Evolutionary conservation across 2,888 invertebrate species (phyloP).

Genomic region (Phasia obesa): DNA sequence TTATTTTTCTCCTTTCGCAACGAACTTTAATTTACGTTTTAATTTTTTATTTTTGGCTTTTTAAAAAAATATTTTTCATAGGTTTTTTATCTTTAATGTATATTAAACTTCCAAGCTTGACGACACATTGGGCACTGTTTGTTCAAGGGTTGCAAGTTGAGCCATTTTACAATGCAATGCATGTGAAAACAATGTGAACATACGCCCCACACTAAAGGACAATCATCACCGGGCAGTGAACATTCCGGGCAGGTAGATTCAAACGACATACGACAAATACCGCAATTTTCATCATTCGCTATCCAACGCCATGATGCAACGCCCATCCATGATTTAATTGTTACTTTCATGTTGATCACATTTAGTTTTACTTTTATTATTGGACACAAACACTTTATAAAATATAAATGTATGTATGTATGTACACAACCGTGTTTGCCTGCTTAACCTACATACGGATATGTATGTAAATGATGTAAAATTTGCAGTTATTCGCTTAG

Average conservation of each 20-base stretch:
- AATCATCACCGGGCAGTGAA: slow-evolving; percentile 98
- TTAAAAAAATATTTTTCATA: background rate
- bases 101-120: slow-evolving; percentile 99
- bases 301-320: slow-evolving; percentile 99
- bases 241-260: slow-evolving; percentile 99
- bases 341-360: slow-evolving; percentile 80
- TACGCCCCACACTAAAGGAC: slow-evolving; percentile 98
- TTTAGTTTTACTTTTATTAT: slow-evolving; percentile 49
- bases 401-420: background rate
- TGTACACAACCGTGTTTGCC: too few relatives aligned
- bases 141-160: slow-evolving; percentile 94
- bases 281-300: slow-evolving; percentile 99
- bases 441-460: too few relatives aligned
- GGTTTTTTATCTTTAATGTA: slow-evolving; percentile 83
- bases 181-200: slow-evolving; percentile 99
- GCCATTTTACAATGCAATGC: slow-evolving; percentile 99
- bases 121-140: slow-evolving; percentile 98
- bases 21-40: slow-evolving; percentile 28
- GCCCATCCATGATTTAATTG: slow-evolving; percentile 89
- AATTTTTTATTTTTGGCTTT: slow-evolving; percentile 26
- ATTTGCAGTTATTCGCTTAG: too few relatives aligned
- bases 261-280: slow-evolving; percentile 99
- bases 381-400: background rate
- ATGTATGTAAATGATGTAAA: too few relatives aligned
- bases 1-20: slow-evolving; percentile 23